These are phyloP conservation scores for Ephydatia muelleri DNA, from an alignment of 37 sponge, comb jelly and placozoan species.

Conservation along the genomic window DNA sequence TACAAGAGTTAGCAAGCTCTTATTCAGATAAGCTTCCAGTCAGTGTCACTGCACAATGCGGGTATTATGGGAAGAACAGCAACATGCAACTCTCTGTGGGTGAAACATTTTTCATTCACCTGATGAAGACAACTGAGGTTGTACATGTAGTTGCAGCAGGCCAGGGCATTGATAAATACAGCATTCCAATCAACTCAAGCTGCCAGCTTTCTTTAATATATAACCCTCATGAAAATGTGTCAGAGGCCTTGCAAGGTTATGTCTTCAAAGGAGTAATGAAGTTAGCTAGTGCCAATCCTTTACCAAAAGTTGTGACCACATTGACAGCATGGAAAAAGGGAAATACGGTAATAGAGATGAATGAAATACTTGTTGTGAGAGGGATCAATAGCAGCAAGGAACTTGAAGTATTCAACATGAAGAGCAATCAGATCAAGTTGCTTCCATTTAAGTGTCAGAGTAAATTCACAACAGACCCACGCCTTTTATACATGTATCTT, in stretches of 20 bases:
- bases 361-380: neutral
- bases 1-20: neutral
- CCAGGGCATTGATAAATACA: neutral
- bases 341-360: neutral
- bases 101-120: neutral
- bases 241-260: slow-evolving; percentile 5
- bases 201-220: slow-evolving; percentile 4
- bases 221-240: neutral
- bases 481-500: neutral
- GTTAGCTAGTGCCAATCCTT: neutral
- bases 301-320: neutral
- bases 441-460: neutral
- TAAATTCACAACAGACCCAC: neutral
- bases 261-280: slow-evolving; percentile 4
- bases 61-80: neutral
- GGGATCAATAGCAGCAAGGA: neutral
- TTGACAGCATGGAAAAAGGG: neutral
- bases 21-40: neutral
- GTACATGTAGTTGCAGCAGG: neutral
- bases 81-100: neutral
- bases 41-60: neutral
- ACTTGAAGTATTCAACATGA: neutral
- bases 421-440: neutral
- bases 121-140: slow-evolving; percentile 3
- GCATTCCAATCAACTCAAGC: slow-evolving; percentile 21